Conservation (phyloP, 2,888 invertebrate species). For the Phanerotoma sp. region DNA sequence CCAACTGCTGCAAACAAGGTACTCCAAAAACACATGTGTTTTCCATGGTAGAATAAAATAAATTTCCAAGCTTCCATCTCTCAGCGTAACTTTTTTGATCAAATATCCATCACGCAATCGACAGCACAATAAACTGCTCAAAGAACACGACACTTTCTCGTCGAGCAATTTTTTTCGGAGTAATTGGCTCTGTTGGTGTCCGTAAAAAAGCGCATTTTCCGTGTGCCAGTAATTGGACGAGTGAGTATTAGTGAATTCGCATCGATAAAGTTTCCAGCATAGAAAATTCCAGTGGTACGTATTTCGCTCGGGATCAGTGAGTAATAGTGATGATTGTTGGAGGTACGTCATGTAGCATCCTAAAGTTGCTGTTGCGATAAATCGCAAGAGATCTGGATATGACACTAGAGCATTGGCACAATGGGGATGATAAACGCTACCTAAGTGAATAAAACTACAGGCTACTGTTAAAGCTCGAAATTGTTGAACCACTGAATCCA, state of each 20-base stretch:
- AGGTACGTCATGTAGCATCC: conserved; percentile 68
- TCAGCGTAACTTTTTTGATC: conserved; percentile 59
- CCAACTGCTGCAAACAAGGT: conserved; percentile 65
- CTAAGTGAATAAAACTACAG: conserved; percentile 75
- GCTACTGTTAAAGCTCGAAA: conserved; percentile 72
- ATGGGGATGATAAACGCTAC: conserved; percentile 67
- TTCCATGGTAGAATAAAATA: conserved; percentile 72
- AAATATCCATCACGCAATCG: conserved; percentile 74
- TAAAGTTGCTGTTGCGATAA: conserved; percentile 73
- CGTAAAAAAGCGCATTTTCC: conserved; percentile 62
- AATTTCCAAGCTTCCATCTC: conserved; percentile 64
- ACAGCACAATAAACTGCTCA: conserved; percentile 70
- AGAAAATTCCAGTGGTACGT: conserved; percentile 65
- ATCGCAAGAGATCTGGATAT: conserved; percentile 73
- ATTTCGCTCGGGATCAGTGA: conserved; percentile 57
- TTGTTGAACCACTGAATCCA: conserved; percentile 72
- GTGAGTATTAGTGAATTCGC: conserved; percentile 31
- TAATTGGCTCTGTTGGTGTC: conserved; percentile 61
- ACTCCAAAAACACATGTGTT: conserved; percentile 70
- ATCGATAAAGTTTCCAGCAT: conserved; percentile 52
- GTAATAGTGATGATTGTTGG: conserved; percentile 52
- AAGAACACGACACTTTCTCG: conserved; percentile 64
- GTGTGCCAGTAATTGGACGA: conserved; percentile 45
- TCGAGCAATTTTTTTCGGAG: conserved; percentile 68
- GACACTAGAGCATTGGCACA: conserved; percentile 70